Evolutionary conservation across 2,797 vertebrate genomes (phyloP), one percentile per base, ranked within the genome.

Genomic region (Muraenolepis orangiensis): DNA sequence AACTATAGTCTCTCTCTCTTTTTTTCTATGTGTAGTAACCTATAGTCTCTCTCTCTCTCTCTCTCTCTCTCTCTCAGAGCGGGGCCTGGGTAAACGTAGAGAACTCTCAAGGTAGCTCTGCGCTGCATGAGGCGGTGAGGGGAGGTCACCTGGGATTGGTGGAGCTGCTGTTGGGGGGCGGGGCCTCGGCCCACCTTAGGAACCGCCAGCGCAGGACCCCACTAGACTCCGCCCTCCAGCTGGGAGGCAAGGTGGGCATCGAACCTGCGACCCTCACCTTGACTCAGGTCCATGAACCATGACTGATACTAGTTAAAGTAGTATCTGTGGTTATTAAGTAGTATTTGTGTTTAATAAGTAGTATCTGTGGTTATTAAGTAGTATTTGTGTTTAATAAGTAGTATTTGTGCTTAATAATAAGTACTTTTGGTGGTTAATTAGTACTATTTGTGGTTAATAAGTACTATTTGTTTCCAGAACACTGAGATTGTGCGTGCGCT

Each of bases 51-150:
- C 38, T 20, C 14, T 20, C 69, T 69, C 38, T 20, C 14, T 20
- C 69, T 71, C 16, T 74, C 20, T 69, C 38, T 20, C 14, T 20
- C 69, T n/a, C 36, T 30, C 84, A 99, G 98, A 95, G 87, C 0
- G 93, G 95, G 0, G 97, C 95, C 0, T 79, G 91, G 26, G 90
- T 95, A 66, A 96, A 97, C 30, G 72, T 94, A 1, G 87, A 34
- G 12, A 98, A 99, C 34, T 91, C 91, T 23, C 93, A 95, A 80
- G 96, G 97, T 18, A 97, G 94, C 87, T 96, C 96, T 0, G 95
- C 96, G 0, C 95, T 99, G 74, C 98, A 99, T 0, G 95, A 96
- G 91, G 96, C 96, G 0, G 96, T 95, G 85, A 87, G 85, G 0
- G 93, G 90, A 0, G 91, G 90, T 5, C 91, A 94, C 0, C 90